Evolutionary conservation across 2,888 invertebrate genomes (phyloP).

Genomic region (Apocheima hispidaria): DNA sequence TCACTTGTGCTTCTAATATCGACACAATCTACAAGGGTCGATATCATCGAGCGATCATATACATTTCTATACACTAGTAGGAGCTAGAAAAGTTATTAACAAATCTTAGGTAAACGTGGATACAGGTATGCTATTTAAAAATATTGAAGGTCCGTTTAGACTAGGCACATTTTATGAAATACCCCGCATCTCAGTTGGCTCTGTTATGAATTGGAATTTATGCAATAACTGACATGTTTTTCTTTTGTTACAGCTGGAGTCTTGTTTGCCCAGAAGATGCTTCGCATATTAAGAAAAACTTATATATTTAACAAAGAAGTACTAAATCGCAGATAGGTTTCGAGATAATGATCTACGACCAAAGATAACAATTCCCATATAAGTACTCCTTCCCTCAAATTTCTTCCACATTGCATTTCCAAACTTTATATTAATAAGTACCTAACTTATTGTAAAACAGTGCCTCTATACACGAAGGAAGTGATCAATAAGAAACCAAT

Average conservation of each 20-base stretch:
- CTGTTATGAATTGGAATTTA: neutral
- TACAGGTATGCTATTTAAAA: too few species aligned
- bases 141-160: too few species aligned
- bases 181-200: neutral
- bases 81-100: neutral
- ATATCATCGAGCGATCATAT: slow-evolving; percentile 44
- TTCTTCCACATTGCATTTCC: slow-evolving; percentile 54
- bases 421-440: slow-evolving; percentile 45
- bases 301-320: slow-evolving; percentile 55
- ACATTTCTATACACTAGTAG: slow-evolving; percentile 3
- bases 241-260: slow-evolving; percentile 65
- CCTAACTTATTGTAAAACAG: slow-evolving; percentile 42
- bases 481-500: slow-evolving; percentile 46
- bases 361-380: slow-evolving; percentile 60
- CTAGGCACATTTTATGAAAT: too few species aligned
- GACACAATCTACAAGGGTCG: slow-evolving; percentile 32
- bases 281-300: slow-evolving; percentile 50
- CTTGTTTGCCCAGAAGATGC: slow-evolving; percentile 55
- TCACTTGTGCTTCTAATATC: slow-evolving; percentile 37
- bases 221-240: slow-evolving; percentile 21
- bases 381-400: slow-evolving; percentile 46
- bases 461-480: slow-evolving; percentile 46
- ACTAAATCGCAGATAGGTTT: slow-evolving; percentile 66
- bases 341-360: slow-evolving; percentile 65
- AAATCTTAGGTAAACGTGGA: neutral